Evolutionary conservation across 2,888 invertebrate species (phyloP).

Genomic region (Operophtera brumata): DNA sequence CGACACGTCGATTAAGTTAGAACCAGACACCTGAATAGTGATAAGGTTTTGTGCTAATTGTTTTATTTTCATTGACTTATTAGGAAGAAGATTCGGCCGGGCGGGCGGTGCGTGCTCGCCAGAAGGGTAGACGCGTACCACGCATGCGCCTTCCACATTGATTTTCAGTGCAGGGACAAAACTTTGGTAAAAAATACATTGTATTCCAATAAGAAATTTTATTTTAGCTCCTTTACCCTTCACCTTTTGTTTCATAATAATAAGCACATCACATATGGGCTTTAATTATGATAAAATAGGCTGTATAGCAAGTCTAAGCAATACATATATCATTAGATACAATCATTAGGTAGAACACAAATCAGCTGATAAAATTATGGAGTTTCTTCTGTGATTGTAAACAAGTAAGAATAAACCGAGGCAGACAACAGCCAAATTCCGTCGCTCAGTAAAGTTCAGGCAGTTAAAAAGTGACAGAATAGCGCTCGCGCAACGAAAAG

Average conservation of each 20-base stretch:
- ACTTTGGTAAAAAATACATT: slow-evolving; percentile 14
- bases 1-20: slow-evolving; percentile 13
- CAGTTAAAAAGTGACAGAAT: too few relatives aligned
- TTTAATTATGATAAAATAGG: neutral
- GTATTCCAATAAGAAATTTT: slow-evolving; percentile 5
- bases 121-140: slow-evolving; percentile 32
- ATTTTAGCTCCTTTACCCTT: slow-evolving; percentile 19
- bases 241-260: slow-evolving; percentile 1
- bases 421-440: too few relatives aligned
- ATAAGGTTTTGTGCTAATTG: neutral
- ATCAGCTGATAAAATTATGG: slow-evolving; percentile 7
- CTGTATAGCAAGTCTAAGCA: neutral
- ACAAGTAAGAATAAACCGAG: neutral
- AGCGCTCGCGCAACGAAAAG: too few relatives aligned
- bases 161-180: slow-evolving; percentile 61
- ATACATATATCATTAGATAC: neutral
- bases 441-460: too few relatives aligned
- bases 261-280: neutral
- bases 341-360: neutral
- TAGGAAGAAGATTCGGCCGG: neutral
- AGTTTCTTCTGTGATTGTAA: neutral
- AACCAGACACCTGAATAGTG: neutral
- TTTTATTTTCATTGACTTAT: slow-evolving; percentile 8
- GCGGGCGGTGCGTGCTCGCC: slow-evolving; percentile 14
- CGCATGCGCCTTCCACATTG: slow-evolving; percentile 69